These are phyloP conservation scores for Danio rerio DNA, from an alignment of 2,113 vertebrate genomes.

Conservation along the genomic window DNA sequence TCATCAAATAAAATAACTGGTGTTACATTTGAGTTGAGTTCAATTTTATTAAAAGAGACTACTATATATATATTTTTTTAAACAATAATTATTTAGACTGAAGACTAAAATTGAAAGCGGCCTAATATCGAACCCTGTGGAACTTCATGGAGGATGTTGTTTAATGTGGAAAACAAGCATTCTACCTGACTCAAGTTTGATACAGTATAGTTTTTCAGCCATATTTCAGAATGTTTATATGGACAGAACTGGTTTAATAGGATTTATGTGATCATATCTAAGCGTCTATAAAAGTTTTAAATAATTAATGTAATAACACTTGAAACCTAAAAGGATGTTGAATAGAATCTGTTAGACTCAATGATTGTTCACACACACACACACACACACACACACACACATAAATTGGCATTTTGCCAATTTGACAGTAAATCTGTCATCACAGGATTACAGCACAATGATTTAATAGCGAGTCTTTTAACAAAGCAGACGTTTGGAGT, in stretches of 20 bases:
- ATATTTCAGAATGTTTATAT: not conserved
- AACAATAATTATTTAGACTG: too few relatives aligned
- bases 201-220: too few relatives aligned
- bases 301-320: not conserved
- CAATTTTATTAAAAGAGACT: too few relatives aligned
- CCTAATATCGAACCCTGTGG: too few relatives aligned
- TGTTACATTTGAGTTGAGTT: too few relatives aligned
- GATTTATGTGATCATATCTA: not conserved
- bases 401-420: conserved; percentile 37
- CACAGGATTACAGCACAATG: conserved; percentile 56
- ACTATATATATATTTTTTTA: too few relatives aligned
- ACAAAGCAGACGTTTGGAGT: conserved; percentile 25
- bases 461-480: conserved; percentile 37
- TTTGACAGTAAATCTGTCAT: conserved; percentile 61
- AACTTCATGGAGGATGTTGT: too few relatives aligned
- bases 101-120: too few relatives aligned
- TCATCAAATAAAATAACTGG: too few relatives aligned
- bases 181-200: too few relatives aligned
- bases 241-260: not conserved
- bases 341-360: not conserved
- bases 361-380: conserved; percentile 22
- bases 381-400: not conserved
- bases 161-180: too few relatives aligned
- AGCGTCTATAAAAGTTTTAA: not conserved
- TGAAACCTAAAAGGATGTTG: not conserved